Evolutionary conservation across 2,888 invertebrate genomes (phyloP).

Genomic region (Luperina testacea): DNA sequence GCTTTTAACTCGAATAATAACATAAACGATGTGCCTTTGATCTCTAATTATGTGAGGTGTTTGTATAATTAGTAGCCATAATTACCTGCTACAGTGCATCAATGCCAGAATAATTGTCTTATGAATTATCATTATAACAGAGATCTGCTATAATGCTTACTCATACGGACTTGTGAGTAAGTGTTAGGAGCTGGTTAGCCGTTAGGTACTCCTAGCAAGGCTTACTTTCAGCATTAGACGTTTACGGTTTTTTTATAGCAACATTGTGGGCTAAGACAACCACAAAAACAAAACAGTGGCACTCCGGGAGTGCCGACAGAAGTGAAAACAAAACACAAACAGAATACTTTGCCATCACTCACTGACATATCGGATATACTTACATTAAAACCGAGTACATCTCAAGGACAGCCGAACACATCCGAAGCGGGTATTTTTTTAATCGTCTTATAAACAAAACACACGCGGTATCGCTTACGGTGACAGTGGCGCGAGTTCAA

Average conservation of each 20-base stretch:
- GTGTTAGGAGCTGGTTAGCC: neutral
- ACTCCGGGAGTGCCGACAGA: too few species aligned
- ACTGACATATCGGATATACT: too few species aligned
- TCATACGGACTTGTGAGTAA: neutral
- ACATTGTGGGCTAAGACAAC: too few species aligned
- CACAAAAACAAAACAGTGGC: too few species aligned
- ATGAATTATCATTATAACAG: neutral
- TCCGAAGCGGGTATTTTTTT: too few species aligned
- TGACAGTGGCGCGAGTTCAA: too few species aligned
- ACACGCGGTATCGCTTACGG: too few species aligned
- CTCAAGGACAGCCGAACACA: too few species aligned
- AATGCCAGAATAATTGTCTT: neutral
- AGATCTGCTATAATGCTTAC: neutral
- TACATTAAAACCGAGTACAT: too few species aligned
- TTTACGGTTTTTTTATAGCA: neutral
- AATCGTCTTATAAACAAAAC: too few species aligned
- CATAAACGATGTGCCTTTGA: slow-evolving; percentile 36
- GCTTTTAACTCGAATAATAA: slow-evolving; percentile 37
- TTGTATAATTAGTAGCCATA: neutral
- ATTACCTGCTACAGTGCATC: neutral
- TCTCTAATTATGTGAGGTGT: slow-evolving; percentile 23
- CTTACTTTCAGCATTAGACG: neutral
- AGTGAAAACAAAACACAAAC: too few species aligned
- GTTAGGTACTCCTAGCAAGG: neutral
- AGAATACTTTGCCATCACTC: too few species aligned